Evolutionary conservation across 1,140 invertebrate species (phyloP).

Genomic region (Neelides sp.): DNA sequence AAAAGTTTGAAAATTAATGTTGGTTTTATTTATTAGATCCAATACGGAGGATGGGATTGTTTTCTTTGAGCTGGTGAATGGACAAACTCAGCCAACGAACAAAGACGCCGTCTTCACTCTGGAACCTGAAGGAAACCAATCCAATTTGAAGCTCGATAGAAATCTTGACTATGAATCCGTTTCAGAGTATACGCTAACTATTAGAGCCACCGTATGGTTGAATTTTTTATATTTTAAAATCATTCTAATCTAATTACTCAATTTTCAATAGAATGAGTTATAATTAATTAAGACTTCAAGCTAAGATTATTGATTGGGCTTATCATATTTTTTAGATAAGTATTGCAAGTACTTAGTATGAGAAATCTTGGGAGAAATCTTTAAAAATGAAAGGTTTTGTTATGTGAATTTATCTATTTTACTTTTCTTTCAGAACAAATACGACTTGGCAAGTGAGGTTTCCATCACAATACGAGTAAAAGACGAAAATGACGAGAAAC

Average conservation of each 20-base stretch:
- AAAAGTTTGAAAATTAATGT: no score
- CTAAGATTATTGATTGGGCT: no score
- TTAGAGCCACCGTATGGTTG: conserved; percentile 50
- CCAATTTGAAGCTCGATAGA: conserved; percentile 56
- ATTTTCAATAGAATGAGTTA: no score
- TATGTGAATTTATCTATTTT: no score
- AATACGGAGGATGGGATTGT: conserved; percentile 56
- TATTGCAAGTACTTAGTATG: no score
- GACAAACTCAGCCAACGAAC: conserved; percentile 69
- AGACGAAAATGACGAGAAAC: conserved; percentile 76
- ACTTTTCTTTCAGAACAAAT: conserved; percentile 60
- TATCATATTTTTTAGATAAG: no score
- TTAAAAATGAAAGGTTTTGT: no score
- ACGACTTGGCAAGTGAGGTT: conserved; percentile 60
- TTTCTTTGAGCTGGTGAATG: conserved; percentile 62
- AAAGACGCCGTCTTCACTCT: conserved; percentile 60
- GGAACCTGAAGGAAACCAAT: conserved; percentile 49
- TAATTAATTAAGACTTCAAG: no score
- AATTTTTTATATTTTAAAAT: no score
- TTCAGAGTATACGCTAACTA: conserved; percentile 64
- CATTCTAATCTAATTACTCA: no score
- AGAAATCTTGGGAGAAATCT: no score
- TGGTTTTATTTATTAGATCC: no score
- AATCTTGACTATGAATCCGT: conserved; percentile 69
- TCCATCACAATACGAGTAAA: conserved; percentile 59